phyloP scores from a whole-genome alignment of 2,888 invertebrate genomes.

The Malachius bipustulatus region DNA sequence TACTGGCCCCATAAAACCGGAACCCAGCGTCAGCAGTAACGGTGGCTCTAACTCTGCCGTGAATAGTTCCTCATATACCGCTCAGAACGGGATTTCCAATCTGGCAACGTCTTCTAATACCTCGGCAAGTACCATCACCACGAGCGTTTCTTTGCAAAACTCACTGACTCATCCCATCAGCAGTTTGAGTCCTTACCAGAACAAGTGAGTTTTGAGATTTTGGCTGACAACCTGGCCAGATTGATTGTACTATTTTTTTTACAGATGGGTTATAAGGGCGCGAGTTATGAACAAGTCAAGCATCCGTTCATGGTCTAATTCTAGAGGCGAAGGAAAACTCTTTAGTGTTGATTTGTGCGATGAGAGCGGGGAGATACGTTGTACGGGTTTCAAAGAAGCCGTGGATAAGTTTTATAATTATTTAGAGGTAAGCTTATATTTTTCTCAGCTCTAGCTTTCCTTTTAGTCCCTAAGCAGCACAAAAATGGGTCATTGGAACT shows the following conservation, averaged over 20 bases:
- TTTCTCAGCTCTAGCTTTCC: too few relatives aligned
- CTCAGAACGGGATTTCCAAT: slow-evolving; percentile 6
- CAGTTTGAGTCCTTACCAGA: slow-evolving; percentile 86
- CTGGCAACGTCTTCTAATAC: slow-evolving; percentile 4
- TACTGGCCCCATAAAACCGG: too few relatives aligned
- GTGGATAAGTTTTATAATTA: slow-evolving; percentile 83
- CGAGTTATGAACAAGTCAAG: slow-evolving; percentile 72
- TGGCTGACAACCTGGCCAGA: neutral
- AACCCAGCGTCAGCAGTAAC: too few relatives aligned
- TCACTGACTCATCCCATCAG: slow-evolving; percentile 63
- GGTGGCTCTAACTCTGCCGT: slow-evolving; percentile 24
- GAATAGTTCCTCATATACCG: slow-evolving; percentile 24
- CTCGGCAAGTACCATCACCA: slow-evolving; percentile 7
- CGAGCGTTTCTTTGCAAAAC: slow-evolving; percentile 13
- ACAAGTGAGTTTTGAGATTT: slow-evolving; percentile 48
- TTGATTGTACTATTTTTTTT: neutral
- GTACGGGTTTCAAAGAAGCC: slow-evolving; percentile 78
- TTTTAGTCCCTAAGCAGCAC: too few relatives aligned
- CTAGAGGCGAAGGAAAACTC: slow-evolving; percentile 83
- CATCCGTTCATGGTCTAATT: slow-evolving; percentile 83
- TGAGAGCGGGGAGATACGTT: slow-evolving; percentile 86
- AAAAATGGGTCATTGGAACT: too few relatives aligned
- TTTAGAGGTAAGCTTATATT: slow-evolving; percentile 60
- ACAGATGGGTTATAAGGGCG: slow-evolving; percentile 79
- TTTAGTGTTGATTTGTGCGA: slow-evolving; percentile 90